These are phyloP conservation scores for Myripristis murdjan DNA, from an alignment of 2,797 vertebrate species.

Conservation along the genomic window DNA sequence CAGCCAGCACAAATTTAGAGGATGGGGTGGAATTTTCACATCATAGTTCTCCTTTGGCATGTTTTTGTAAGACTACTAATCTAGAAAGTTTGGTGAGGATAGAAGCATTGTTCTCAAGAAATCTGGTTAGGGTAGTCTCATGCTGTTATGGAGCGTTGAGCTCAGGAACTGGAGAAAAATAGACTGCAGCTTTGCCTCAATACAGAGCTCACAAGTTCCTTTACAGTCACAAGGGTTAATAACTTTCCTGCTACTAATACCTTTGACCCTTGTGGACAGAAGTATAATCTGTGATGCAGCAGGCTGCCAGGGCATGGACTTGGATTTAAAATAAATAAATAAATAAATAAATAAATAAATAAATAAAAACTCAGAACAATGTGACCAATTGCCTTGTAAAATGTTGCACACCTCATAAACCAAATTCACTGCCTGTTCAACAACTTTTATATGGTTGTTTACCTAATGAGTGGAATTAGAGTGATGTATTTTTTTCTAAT, in stretches of 20 bases:
- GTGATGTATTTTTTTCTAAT: neutral
- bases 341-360: too few relatives aligned
- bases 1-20: too few relatives aligned
- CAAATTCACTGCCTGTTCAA: conserved; percentile 23
- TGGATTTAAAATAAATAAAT: conserved; percentile 12
- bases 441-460: neutral
- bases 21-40: too few relatives aligned
- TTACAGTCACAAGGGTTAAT: conserved; percentile 5
- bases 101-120: neutral
- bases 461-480: conserved; percentile 7
- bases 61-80: neutral
- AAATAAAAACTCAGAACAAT: too few relatives aligned
- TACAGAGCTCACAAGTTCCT: conserved; percentile 28
- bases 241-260: conserved; percentile 30
- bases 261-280: conserved; percentile 14
- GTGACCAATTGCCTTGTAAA: conserved; percentile 12
- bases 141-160: conserved; percentile 1
- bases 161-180: neutral
- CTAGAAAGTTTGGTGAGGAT: neutral
- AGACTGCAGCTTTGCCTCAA: too few relatives aligned
- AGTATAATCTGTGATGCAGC: conserved; percentile 6
- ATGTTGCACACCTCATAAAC: conserved; percentile 16
- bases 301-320: conserved; percentile 16
- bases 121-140: conserved; percentile 8
- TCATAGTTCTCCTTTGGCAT: too few relatives aligned